Conservation (phyloP, 2,113 vertebrate genomes). For the Oncorhynchus clarkii region DNA sequence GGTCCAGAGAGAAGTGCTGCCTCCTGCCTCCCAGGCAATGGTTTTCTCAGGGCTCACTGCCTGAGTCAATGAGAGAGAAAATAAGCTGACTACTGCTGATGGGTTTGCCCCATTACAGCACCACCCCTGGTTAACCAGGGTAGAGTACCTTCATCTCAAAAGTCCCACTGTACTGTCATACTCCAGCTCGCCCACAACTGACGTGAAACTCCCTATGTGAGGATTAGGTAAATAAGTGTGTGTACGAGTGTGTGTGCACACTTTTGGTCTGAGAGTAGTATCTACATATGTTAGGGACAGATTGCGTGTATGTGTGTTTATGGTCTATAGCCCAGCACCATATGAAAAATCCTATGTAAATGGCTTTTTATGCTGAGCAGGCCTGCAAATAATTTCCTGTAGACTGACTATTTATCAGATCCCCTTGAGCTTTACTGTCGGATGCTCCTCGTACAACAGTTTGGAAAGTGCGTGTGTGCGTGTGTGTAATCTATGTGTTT, state of each 20-base stretch:
- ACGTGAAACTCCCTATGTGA: background rate
- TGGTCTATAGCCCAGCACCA: conserved; percentile 31
- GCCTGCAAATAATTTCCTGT: conserved; percentile 67
- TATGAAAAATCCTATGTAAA: conserved; percentile 41
- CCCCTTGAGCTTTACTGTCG: conserved; percentile 42
- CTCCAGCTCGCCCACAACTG: conserved; percentile 14
- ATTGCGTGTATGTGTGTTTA: conserved; percentile 13
- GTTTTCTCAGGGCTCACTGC: conserved; percentile 42
- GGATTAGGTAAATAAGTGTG: too few species aligned
- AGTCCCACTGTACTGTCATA: background rate
- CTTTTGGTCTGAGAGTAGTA: background rate
- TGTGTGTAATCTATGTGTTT: conserved; percentile 12
- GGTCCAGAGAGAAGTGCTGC: conserved; percentile 10
- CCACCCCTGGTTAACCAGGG: conserved; percentile 26
- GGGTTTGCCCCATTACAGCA: conserved; percentile 32
- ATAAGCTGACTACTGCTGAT: conserved; percentile 19
- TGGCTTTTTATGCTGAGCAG: conserved; percentile 47
- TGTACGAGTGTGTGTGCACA: background rate
- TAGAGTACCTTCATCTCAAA: conserved; percentile 11
- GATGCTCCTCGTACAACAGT: conserved; percentile 42
- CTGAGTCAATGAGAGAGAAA: conserved; percentile 34
- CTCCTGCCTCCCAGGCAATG: conserved; percentile 26
- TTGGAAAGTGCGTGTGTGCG: conserved; percentile 8
- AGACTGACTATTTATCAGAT: conserved; percentile 59
- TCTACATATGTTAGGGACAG: background rate